phyloP scores from a whole-genome alignment of 2,888 invertebrate genomes.

The Drosophila atripex region DNA sequence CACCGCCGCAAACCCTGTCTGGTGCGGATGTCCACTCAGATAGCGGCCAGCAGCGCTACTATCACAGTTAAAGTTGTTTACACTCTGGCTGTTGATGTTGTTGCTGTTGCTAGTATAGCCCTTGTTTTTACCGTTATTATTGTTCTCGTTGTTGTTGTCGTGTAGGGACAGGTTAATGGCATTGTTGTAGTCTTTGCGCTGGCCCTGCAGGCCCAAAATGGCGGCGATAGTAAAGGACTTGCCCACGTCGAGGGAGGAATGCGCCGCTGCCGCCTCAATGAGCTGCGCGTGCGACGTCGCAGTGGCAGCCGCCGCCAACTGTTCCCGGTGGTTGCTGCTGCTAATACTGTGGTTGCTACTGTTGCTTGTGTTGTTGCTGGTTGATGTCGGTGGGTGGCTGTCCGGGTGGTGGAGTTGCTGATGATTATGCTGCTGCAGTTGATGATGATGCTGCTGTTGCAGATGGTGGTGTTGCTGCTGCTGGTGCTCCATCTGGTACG shows the following conservation, averaged over 20 bases:
- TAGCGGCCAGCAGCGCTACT: constrained; percentile 69
- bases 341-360: constrained; percentile 50
- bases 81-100: constrained; percentile 59
- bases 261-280: constrained; percentile 79
- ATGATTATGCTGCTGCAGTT: constrained; percentile 56
- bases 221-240: constrained; percentile 95
- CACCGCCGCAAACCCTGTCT: constrained; percentile 73
- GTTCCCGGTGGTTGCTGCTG: constrained; percentile 57
- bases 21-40: constrained; percentile 65
- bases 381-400: constrained; percentile 55
- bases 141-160: constrained; percentile 63
- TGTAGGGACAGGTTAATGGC: constrained; percentile 84
- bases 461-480: constrained; percentile 56
- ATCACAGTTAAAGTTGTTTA: constrained; percentile 83
- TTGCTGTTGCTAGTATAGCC: constrained; percentile 50
- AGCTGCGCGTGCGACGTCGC: constrained; percentile 79
- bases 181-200: constrained; percentile 82
- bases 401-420: constrained; percentile 60
- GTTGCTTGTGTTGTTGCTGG: constrained; percentile 46
- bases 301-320: constrained; percentile 56
- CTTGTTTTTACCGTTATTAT: constrained; percentile 50
- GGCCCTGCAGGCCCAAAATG: constrained; percentile 89
- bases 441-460: constrained; percentile 49
- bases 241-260: constrained; percentile 84
- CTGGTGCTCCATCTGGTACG: constrained; percentile 72